phyloP scores from a whole-genome alignment of 2,888 invertebrate genomes.

The Linnaemya tessellans region DNA sequence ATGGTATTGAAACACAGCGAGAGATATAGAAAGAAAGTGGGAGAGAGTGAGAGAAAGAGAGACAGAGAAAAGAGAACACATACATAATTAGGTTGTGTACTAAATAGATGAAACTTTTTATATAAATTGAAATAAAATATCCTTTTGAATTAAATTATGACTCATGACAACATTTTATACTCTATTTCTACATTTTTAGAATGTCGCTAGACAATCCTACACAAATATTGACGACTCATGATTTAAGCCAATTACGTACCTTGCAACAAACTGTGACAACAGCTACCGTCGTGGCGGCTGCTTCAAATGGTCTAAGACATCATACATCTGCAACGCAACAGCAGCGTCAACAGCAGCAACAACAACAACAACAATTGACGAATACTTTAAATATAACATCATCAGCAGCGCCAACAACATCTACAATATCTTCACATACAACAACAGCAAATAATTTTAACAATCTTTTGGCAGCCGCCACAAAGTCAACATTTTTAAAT shows the following conservation, averaged over 20 bases:
- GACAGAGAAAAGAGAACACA: background rate
- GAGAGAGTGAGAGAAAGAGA: background rate
- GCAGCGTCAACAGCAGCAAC: conserved; percentile 48
- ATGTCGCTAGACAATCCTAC: conserved; percentile 83
- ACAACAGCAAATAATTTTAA: conserved; percentile 57
- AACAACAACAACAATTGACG: conserved; percentile 42
- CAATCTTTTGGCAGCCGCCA: conserved; percentile 60
- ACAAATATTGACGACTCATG: conserved; percentile 79
- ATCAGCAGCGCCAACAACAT: conserved; percentile 40
- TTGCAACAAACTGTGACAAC: conserved; percentile 77
- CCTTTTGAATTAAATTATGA: too few relatives aligned
- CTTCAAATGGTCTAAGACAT: conserved; percentile 68
- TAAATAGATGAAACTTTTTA: background rate
- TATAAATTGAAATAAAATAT: background rate
- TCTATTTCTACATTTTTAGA: conserved; percentile 77
- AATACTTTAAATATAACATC: conserved; percentile 53
- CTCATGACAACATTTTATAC: conserved; percentile 21
- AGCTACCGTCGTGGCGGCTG: conserved; percentile 73
- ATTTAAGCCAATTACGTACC: conserved; percentile 78
- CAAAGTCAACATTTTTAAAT: conserved; percentile 63
- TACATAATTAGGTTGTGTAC: background rate
- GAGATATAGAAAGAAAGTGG: background rate
- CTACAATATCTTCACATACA: conserved; percentile 47
- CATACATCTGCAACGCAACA: conserved; percentile 43
- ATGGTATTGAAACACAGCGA: too few relatives aligned